A percentile compares a stretch with the other conserved stretches of the same genome.
These are phyloP conservation scores for Chloroceryle aenea DNA, from an alignment of 2,113 vertebrate species.

Conservation along the genomic window DNA sequence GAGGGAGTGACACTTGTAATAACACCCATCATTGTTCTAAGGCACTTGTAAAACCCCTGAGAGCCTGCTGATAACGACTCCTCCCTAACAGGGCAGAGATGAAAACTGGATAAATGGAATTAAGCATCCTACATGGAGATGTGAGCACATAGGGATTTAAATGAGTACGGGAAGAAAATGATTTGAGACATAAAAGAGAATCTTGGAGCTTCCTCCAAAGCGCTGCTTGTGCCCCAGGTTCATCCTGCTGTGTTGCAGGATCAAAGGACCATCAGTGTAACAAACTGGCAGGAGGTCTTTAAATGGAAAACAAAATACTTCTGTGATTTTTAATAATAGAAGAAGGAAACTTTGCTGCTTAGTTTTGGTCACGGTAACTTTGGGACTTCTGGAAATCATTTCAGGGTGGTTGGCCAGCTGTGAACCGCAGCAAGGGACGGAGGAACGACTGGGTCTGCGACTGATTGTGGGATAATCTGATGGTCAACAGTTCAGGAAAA, in stretches of 20 bases:
- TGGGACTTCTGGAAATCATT: neutral
- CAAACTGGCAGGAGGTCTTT: neutral
- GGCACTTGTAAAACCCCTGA: neutral
- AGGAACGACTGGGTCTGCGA: neutral
- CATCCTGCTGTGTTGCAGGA: neutral
- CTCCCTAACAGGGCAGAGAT: neutral
- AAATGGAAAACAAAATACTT: neutral
- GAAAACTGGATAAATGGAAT: neutral
- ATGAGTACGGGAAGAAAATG: rapidly evolving
- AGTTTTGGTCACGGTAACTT: neutral
- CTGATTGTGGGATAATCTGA: neutral
- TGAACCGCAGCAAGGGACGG: neutral
- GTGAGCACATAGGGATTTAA: neutral
- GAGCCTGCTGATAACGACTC: neutral
- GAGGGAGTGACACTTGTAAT: neutral
- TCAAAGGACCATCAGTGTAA: neutral
- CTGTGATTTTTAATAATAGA: neutral
- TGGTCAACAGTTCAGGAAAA: neutral
- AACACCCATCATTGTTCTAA: neutral
- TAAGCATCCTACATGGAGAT: neutral
- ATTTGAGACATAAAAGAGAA: neutral
- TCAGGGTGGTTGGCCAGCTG: neutral
- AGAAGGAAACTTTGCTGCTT: neutral
- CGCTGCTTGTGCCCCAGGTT: neutral
- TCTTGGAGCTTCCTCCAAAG: neutral